phyloP scores from a whole-genome alignment of 1,140 invertebrate genomes.

The Drosophila arizonae region DNA sequence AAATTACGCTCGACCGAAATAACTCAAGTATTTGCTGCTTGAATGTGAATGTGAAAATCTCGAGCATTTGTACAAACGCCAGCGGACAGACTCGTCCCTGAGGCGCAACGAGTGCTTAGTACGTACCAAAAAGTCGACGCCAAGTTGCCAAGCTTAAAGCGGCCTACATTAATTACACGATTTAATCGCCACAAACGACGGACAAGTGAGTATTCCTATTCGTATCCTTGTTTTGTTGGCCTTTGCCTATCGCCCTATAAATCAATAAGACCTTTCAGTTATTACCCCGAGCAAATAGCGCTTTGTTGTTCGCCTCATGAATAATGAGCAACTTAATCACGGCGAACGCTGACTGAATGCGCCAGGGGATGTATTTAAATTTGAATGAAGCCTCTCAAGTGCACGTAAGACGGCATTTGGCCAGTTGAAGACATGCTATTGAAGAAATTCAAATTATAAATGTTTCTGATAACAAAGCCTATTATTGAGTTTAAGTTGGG shows the following conservation, averaged over 20 bases:
- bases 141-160: constrained; percentile 29
- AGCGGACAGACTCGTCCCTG: not conserved
- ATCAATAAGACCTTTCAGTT: constrained; percentile 5
- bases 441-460: too few relatives aligned
- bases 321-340: not conserved
- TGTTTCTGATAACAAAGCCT: too few relatives aligned
- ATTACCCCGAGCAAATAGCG: not conserved
- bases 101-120: not conserved
- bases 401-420: too few relatives aligned
- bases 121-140: constrained; percentile 12
- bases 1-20: constrained; percentile 23
- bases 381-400: too few relatives aligned
- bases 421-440: too few relatives aligned
- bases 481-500: too few relatives aligned
- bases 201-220: constrained; percentile 37
- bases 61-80: not conserved
- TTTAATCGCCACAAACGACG: constrained; percentile 21
- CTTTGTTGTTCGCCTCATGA: constrained; percentile 4
- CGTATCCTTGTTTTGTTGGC: not conserved
- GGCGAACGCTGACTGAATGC: too few relatives aligned
- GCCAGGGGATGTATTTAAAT: too few relatives aligned
- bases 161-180: constrained; percentile 35
- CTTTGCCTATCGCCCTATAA: constrained; percentile 5
- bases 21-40: constrained; percentile 17
- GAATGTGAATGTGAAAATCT: constrained; percentile 7